Evolutionary conservation across 2,888 invertebrate genomes (phyloP).

Genomic region (Spatulosminthurus flaviceps): DNA sequence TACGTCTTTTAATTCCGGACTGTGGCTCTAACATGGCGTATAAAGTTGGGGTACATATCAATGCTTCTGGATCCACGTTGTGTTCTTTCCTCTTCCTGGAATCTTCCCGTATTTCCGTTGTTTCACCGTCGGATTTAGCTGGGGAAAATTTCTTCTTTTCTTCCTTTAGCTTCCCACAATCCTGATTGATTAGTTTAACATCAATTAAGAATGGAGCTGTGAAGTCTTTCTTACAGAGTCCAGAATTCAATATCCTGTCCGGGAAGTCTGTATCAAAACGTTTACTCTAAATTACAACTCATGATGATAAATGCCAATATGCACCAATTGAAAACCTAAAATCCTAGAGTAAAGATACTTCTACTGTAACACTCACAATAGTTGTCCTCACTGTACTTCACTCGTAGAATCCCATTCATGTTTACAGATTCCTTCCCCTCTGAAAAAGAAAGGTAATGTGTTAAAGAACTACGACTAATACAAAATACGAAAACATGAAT

Average conservation of each 20-base stretch:
- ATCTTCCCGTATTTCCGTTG: not conserved
- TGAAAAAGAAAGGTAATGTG: not conserved
- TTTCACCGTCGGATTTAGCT: not conserved
- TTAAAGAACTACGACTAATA: too few species aligned
- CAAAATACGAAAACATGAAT: too few species aligned
- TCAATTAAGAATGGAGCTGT: slow-evolving; percentile 43
- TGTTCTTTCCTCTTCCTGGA: slow-evolving; percentile 18
- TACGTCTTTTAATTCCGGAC: slow-evolving; percentile 32
- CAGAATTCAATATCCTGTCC: slow-evolving; percentile 41
- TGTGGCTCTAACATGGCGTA: slow-evolving; percentile 30
- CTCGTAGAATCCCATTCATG: slow-evolving; percentile 40
- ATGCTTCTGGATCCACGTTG: not conserved
- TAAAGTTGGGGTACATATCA: slow-evolving; percentile 23
- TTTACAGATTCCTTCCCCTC: slow-evolving; percentile 42
- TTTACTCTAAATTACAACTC: too few species aligned
- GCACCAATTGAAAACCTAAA: too few species aligned
- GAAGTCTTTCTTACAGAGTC: slow-evolving; percentile 42
- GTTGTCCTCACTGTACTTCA: slow-evolving; percentile 37
- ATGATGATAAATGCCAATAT: too few species aligned
- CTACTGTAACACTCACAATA: slow-evolving; percentile 26
- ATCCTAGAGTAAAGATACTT: not conserved
- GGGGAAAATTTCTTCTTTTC: not conserved
- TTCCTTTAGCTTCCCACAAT: not conserved
- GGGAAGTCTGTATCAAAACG: slow-evolving; percentile 44
- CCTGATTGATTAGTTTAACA: slow-evolving; percentile 41